Evolutionary conservation across 2,113 vertebrate genomes (phyloP).

Genomic region (Mirounga angustirostris): DNA sequence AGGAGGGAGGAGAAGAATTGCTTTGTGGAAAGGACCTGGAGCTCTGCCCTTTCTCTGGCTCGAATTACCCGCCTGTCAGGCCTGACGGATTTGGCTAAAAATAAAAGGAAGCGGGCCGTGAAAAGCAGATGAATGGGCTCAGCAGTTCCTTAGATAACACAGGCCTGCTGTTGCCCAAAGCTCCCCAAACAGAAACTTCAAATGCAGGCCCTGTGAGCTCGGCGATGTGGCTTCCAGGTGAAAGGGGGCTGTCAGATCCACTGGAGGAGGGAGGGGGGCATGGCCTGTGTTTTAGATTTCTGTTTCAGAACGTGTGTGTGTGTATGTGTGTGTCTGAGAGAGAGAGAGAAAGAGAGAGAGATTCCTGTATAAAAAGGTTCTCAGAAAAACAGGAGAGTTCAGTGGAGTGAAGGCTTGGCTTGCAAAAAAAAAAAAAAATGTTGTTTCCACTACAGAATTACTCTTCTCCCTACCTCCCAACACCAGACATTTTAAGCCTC

Average conservation of each 20-base stretch:
- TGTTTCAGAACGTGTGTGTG: background rate
- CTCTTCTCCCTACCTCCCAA: slow-evolving; percentile 62
- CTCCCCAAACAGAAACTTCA: slow-evolving; percentile 88
- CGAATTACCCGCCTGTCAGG: slow-evolving; percentile 95
- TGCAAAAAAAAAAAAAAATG: background rate
- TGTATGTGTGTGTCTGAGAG: background rate
- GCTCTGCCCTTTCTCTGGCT: slow-evolving; percentile 92
- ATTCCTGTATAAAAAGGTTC: slow-evolving; percentile 28
- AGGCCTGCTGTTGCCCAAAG: slow-evolving; percentile 85
- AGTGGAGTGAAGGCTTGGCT: slow-evolving; percentile 24
- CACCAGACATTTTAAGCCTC: slow-evolving; percentile 70
- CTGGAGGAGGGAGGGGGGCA: background rate
- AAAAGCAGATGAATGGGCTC: slow-evolving; percentile 94
- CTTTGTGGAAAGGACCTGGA: slow-evolving; percentile 93
- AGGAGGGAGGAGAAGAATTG: slow-evolving; percentile 93
- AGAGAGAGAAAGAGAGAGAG: background rate
- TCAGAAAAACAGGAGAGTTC: slow-evolving; percentile 53
- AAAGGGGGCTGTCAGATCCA: slow-evolving; percentile 48
- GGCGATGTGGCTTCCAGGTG: slow-evolving; percentile 69
- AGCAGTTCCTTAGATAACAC: slow-evolving; percentile 89
- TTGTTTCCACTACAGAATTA: slow-evolving; percentile 68
- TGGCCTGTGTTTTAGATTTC: background rate
- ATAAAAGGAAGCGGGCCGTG: slow-evolving; percentile 95
- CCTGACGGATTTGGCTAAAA: slow-evolving; percentile 97
- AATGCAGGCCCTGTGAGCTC: slow-evolving; percentile 76